Evolutionary conservation across 92 coral and sea anemone genomes (phyloP).

Genomic region (Desmophyllum pertusum): DNA sequence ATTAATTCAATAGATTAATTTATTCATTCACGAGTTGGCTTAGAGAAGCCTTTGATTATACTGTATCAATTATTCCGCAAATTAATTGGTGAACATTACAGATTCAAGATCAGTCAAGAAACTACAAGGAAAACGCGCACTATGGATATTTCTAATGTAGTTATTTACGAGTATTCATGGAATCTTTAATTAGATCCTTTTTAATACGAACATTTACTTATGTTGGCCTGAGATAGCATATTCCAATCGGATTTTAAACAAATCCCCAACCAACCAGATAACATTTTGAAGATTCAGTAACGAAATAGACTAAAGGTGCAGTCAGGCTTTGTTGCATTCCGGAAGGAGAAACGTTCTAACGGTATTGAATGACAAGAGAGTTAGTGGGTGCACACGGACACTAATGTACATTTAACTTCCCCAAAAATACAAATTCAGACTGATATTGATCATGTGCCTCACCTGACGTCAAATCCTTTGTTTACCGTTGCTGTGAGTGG

Average conservation of each 20-base stretch:
- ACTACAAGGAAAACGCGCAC: background rate
- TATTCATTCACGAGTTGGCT: no score
- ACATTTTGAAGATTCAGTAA: background rate
- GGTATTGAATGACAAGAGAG: background rate
- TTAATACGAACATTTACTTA: background rate
- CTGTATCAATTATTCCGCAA: background rate
- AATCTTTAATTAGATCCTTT: background rate
- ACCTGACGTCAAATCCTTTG: background rate
- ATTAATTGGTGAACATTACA: background rate
- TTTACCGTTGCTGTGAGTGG: background rate
- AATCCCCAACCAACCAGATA: background rate
- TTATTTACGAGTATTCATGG: background rate
- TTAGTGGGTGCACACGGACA: background rate
- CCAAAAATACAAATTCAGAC: background rate
- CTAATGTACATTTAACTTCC: background rate
- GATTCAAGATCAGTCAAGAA: background rate
- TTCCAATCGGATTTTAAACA: background rate
- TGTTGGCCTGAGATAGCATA: background rate
- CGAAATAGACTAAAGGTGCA: background rate
- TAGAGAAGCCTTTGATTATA: background rate
- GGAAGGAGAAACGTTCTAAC: background rate
- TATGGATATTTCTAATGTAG: background rate
- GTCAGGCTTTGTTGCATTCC: background rate
- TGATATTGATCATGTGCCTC: constrained; percentile 14
- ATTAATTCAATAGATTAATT: no score